phyloP scores from a whole-genome alignment of 1,140 invertebrate species.

The Leptopilina boulardi region DNA sequence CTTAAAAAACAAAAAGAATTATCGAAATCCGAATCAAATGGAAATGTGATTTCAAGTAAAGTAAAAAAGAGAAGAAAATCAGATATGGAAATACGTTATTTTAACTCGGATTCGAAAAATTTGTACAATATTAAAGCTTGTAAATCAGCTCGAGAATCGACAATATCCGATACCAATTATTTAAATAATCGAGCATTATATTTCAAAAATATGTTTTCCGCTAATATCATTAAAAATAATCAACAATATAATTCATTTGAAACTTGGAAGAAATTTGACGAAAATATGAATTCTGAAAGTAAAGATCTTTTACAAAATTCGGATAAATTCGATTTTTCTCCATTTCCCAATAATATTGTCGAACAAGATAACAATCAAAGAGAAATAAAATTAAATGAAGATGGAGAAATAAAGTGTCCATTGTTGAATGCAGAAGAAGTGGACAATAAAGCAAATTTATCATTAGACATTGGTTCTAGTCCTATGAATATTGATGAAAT shows the following conservation, averaged over 20 bases:
- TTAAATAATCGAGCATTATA: background rate
- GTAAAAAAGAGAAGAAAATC: conserved; percentile 59
- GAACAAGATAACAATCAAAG: background rate
- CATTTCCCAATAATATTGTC: background rate
- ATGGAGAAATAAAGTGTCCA: background rate
- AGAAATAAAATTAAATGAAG: conserved; percentile 5
- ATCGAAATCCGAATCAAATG: conserved; percentile 56
- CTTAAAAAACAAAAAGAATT: conserved; percentile 58
- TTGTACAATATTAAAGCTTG: background rate
- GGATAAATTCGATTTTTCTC: background rate
- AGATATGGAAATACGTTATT: conserved; percentile 44
- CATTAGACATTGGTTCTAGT: conserved; percentile 30
- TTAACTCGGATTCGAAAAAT: conserved; percentile 32
- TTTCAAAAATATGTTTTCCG: conserved; percentile 7
- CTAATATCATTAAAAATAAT: background rate
- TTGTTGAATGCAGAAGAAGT: conserved; percentile 34
- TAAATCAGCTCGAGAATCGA: conserved; percentile 25
- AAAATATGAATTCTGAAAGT: conserved; percentile 57
- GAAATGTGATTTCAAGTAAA: conserved; percentile 55
- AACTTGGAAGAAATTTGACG: conserved; percentile 44
- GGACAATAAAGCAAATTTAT: conserved; percentile 28
- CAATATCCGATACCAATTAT: background rate
- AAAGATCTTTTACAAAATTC: conserved; percentile 38
- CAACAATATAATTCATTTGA: background rate
- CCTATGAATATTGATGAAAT: conserved; percentile 44